Evolutionary conservation across 2,113 vertebrate species (phyloP), one percentile per base, ranked within the genome.

Genomic region (Circaetus cinerascens): DNA sequence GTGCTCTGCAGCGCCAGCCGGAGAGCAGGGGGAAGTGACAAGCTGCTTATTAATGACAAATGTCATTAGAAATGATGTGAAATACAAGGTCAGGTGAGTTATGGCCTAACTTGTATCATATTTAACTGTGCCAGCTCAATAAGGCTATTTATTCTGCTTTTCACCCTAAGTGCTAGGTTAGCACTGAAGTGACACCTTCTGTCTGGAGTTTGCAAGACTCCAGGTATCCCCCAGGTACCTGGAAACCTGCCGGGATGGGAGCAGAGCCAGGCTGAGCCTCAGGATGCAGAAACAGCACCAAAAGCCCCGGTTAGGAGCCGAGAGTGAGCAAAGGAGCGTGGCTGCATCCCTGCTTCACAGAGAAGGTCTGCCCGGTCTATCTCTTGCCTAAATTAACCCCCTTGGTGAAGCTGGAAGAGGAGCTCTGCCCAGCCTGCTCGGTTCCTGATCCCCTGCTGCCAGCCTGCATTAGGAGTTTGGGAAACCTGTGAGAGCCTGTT

Each of bases 341-440:
- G 36, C 66, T 53, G 34, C 62, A 50, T 4, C 51, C 23, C 48
- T n/a, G 48, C 53, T n/a, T 55, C 0, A 0, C 23, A 32, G 29
- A n/a, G 38, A 5, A 71, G 18, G 2, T 25, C 56, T 77, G 30
- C 23, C 17, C 11, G 48, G 18, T 26, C 50, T 41, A 17, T 41
- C 27, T 46, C 20, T 27, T 62, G 45, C 63, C 53, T 30, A 5
- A 43, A 34, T 23, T 4, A 36, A 29, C 4, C 20, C 13, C 23
- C 13, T 50, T 27, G 51, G 55, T 21, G 79, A 56, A 67, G 83
- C 27, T 74, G 71, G 50, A 27, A 32, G 60, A 25, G 27, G 13
- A 10, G 3, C 25, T 36, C 34, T 81, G 30, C 18, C 46, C 41
- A 60, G 36, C 26, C 30, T 66, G 22, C 7, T 5, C 0, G 0